Evolutionary conservation across 2,888 invertebrate species (phyloP).

Genomic region (Rhaphigaster nebulosa): DNA sequence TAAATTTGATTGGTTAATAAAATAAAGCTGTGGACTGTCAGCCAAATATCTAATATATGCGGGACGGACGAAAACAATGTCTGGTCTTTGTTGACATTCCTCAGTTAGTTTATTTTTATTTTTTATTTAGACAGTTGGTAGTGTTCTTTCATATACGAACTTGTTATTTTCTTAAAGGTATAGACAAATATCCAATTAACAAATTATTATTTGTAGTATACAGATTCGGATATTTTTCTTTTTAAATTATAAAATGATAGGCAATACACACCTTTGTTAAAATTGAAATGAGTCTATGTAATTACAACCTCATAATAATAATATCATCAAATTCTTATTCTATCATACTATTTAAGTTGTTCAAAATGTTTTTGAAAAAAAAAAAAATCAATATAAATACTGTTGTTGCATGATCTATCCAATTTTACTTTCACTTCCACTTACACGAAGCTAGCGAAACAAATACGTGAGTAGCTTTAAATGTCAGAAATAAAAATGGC

Average conservation of each 20-base stretch:
- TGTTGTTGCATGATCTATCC: not conserved
- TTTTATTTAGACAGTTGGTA: constrained; percentile 25
- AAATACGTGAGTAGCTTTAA: not conserved
- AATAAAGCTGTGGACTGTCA: not conserved
- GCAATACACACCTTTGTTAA: too few species aligned
- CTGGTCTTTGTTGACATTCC: constrained; percentile 23
- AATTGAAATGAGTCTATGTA: too few species aligned
- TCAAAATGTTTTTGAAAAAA: not conserved
- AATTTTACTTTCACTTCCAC: constrained; percentile 10
- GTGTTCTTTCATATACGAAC: not conserved
- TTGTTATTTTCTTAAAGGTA: not conserved
- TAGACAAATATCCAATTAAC: not conserved
- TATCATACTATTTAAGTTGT: not conserved
- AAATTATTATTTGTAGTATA: not conserved
- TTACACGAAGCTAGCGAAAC: not conserved
- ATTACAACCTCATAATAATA: not conserved
- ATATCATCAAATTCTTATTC: not conserved
- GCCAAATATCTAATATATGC: not conserved
- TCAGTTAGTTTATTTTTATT: not conserved
- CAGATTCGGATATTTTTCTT: not conserved
- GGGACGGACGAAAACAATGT: not conserved
- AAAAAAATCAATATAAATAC: not conserved
- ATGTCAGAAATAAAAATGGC: constrained; percentile 1
- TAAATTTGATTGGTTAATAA: not conserved
- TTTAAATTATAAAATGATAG: not conserved